A percentile compares a stretch with the other conserved stretches of the same genome.
phyloP scores from a whole-genome alignment of 2,113 vertebrate genomes.

The Lophotis ruficrista region DNA sequence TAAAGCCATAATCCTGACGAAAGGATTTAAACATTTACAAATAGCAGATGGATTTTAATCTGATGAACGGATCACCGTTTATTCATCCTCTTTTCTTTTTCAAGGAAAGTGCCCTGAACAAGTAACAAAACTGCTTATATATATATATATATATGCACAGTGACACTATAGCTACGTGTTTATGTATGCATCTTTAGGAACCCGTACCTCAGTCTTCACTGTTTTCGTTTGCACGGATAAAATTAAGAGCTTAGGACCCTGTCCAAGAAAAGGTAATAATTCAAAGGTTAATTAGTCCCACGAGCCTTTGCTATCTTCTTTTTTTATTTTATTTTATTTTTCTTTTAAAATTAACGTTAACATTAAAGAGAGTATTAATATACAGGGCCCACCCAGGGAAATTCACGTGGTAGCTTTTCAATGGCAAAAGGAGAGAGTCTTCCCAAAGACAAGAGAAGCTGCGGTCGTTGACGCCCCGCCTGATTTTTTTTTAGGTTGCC shows the following conservation, averaged over 20 bases:
- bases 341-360: neutral
- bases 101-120: neutral
- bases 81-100: neutral
- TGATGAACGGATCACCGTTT: neutral
- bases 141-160: accelerated
- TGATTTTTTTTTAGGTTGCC: too few relatives aligned
- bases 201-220: neutral
- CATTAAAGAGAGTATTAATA: neutral
- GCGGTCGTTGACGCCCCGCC: accelerated
- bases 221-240: neutral
- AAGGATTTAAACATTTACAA: neutral
- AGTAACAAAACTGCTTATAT: neutral
- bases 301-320: neutral
- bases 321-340: neutral
- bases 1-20: neutral
- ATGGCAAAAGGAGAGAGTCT: neutral
- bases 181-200: neutral
- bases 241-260: neutral
- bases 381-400: neutral
- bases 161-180: neutral
- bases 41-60: neutral
- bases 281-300: neutral
- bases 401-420: neutral
- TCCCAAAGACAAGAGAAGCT: neutral
- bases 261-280: neutral